Evolutionary conservation across 2,888 invertebrate species (phyloP).

Genomic region (Steinernema carpocapsae): DNA sequence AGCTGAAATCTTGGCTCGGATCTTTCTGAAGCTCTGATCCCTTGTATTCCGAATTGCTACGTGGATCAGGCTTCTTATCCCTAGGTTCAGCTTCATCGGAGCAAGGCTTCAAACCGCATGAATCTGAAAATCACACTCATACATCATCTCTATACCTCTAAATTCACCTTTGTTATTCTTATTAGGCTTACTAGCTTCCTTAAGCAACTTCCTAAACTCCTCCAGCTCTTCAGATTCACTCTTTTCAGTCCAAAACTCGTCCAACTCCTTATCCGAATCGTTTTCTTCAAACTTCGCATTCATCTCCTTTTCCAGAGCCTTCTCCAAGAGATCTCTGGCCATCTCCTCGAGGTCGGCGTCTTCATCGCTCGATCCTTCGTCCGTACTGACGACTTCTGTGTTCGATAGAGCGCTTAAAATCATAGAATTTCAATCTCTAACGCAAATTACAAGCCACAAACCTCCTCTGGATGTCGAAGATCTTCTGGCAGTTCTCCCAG

Average conservation of each 20-base stretch:
- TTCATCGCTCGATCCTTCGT: slow-evolving; percentile 84
- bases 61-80: no score
- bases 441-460: no score
- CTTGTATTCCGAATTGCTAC: no score
- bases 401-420: slow-evolving; percentile 81
- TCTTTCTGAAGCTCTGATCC: no score
- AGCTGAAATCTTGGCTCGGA: no score
- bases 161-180: no score
- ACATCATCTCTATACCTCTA: no score
- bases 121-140: no score
- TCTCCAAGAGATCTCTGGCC: slow-evolving; percentile 84
- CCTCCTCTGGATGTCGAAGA: slow-evolving; percentile 93
- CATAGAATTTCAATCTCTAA: background rate
- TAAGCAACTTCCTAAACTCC: slow-evolving; percentile 88
- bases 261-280: slow-evolving; percentile 73
- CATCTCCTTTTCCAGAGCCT: background rate
- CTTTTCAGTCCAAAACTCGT: no score
- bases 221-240: slow-evolving; percentile 93
- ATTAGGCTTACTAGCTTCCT: no score
- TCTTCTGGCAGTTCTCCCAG: slow-evolving; percentile 96
- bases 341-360: slow-evolving; percentile 96
- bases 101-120: no score
- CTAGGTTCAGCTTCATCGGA: no score
- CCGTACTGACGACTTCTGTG: slow-evolving; percentile 90
- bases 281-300: slow-evolving; percentile 40